Base-by-base conservation (phyloP, 2,113 vertebrate species). In the Ceyx melanurus region DNA sequence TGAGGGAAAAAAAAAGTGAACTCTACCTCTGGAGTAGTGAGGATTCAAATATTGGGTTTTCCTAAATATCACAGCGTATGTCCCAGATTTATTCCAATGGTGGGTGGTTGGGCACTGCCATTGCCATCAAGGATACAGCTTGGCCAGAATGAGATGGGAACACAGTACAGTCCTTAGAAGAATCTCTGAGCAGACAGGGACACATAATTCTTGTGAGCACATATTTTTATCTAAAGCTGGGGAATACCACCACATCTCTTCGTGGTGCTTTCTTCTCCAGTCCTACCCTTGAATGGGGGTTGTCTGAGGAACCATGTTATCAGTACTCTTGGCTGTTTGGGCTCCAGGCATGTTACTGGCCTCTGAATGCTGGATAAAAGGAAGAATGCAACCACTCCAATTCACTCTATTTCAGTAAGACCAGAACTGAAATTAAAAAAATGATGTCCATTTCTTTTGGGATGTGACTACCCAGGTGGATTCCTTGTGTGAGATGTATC, bases 271-370 rank as follows among this genome's bases (percentile, higher is more conserved):
- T 70, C 7, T 31, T 4, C 45, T 64, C 15, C 50, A 40, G 54
- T 7, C 31, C 46, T 54, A n/a, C 31, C 5, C 71, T 7, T 1
- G 15, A 15, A 11, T 1, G 0, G 18, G 13, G 26, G 37, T 3
- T 29, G 23, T 9, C 68, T 10, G 45, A 42, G 54, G 17, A 78
- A 74, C 46, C 33, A 10, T 4, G 0, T n/a, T 42, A 4, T 0
- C 33, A 3, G 26, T 19, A 84, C 8, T 4, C 20, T 4, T 18
- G 43, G 26, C 54, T 45, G 14, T 2, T 1, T 31, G 72, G 33
- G 33, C 9, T 42, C 1, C 0, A 6, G 51, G 11, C 54, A 31
- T 0, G 0, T 19, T 10, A 15, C 13, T 7, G 28, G 37, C 60
- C 64, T 5, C 1, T 3, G 11, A 62, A 25, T 18, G 15, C 46